Conservation (phyloP, 1,140 invertebrate species). For the Platyura marginata region DNA sequence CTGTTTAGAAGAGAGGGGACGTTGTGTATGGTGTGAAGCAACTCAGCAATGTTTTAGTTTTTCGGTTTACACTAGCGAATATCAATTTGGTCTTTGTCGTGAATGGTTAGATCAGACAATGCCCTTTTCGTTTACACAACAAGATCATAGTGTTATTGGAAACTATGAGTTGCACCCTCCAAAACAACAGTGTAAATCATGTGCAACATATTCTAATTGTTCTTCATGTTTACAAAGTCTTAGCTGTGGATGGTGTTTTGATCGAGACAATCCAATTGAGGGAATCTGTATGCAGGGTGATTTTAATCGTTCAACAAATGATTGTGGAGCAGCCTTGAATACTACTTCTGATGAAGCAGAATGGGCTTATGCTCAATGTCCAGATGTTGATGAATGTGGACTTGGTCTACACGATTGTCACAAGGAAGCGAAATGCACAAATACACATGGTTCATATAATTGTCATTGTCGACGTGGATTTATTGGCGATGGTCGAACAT, state of each 20-base stretch:
- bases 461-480: slow-evolving; percentile 78
- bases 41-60: slow-evolving; percentile 84
- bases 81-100: slow-evolving; percentile 78
- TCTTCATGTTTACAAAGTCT: slow-evolving; percentile 59
- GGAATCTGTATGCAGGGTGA: slow-evolving; percentile 63
- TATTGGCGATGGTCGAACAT: slow-evolving; percentile 63
- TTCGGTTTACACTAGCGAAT: slow-evolving; percentile 84
- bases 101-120: slow-evolving; percentile 77
- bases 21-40: slow-evolving; percentile 90
- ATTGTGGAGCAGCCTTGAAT: slow-evolving; percentile 38
- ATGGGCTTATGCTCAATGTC: slow-evolving; percentile 84
- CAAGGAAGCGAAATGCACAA: slow-evolving; percentile 73
- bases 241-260: slow-evolving; percentile 90
- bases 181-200: slow-evolving; percentile 58
- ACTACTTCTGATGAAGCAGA: slow-evolving; percentile 32
- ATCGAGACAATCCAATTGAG: slow-evolving; percentile 66
- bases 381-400: slow-evolving; percentile 86
- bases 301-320: slow-evolving; percentile 49
- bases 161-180: slow-evolving; percentile 12
- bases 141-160: slow-evolving; percentile 17
- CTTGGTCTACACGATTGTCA: slow-evolving; percentile 77
- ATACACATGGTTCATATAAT: slow-evolving; percentile 75
- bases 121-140: slow-evolving; percentile 24
- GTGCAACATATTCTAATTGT: slow-evolving; percentile 57
- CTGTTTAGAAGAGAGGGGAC: slow-evolving; percentile 65